Evolutionary conservation across 2,797 vertebrate species (phyloP).

Genomic region (Austrolebias charrua): DNA sequence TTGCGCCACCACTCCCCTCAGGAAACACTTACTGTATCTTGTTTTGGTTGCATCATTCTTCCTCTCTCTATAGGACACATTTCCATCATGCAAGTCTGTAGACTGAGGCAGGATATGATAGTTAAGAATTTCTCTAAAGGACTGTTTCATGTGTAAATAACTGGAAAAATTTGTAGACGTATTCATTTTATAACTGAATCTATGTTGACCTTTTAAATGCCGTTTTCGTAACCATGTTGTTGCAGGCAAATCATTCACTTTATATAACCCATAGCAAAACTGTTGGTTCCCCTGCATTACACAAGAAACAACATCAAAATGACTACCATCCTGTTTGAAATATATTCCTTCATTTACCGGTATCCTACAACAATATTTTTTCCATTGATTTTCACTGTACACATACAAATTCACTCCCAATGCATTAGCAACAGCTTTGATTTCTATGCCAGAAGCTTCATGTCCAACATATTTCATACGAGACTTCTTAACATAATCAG

Average conservation of each 20-base stretch:
- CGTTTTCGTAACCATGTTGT: not conserved
- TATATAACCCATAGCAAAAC: not conserved
- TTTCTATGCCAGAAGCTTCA: not conserved
- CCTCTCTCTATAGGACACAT: not conserved
- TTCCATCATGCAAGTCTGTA: not conserved
- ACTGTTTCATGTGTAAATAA: not conserved
- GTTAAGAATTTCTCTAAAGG: not conserved
- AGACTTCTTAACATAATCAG: not conserved
- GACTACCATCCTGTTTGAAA: rapidly evolving
- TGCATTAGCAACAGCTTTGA: not conserved
- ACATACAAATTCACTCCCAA: not conserved
- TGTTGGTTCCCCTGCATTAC: not conserved
- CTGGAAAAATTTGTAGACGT: not conserved
- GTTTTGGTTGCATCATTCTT: not conserved
- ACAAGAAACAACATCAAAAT: not conserved
- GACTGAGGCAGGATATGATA: not conserved
- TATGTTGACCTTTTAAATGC: not conserved
- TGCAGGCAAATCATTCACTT: not conserved
- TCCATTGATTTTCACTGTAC: not conserved
- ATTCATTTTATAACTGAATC: not conserved
- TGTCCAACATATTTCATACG: not conserved
- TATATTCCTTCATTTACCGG: rapidly evolving
- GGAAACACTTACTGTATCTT: not conserved
- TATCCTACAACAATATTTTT: not conserved
- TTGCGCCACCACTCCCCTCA: not conserved